A percentile compares a stretch with the other conserved stretches of the same genome.
phyloP scores from a whole-genome alignment of 2,797 vertebrate genomes.

The Allenopithecus nigroviridis region DNA sequence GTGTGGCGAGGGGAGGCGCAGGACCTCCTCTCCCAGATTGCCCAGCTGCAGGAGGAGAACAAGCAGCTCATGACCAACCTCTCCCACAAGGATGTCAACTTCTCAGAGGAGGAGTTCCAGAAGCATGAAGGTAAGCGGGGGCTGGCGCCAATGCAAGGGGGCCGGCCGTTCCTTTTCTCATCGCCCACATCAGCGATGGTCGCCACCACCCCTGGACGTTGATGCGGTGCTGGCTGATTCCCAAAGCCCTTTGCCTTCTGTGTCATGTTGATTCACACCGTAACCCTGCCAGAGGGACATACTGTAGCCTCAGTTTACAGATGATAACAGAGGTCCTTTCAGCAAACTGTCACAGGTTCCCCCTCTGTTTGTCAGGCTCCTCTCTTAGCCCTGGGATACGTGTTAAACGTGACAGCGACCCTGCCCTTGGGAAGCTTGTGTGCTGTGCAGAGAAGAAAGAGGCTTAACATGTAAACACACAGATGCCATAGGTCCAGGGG shows the following conservation, averaged over 20 bases:
- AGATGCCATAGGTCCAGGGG: not conserved
- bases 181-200: fast-evolving
- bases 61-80: constrained; percentile 90
- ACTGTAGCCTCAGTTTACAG: no score
- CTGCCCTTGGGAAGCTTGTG: not conserved
- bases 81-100: constrained; percentile 86
- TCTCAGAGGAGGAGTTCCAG: constrained; percentile 90
- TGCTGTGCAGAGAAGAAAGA: not conserved
- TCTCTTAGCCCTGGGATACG: not conserved
- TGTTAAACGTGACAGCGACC: not conserved
- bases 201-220: fast-evolving
- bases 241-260: not conserved
- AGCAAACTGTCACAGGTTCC: fast-evolving
- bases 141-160: not conserved
- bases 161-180: fast-evolving
- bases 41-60: constrained; percentile 93
- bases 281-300: not conserved
- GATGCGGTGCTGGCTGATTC: fast-evolving
- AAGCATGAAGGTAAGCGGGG: constrained; percentile 89
- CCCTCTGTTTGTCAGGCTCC: not conserved
- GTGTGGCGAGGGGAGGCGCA: constrained; percentile 94
- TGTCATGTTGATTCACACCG: fast-evolving
- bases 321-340: not conserved
- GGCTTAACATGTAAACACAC: not conserved
- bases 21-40: constrained; percentile 92